A percentile compares a stretch with the other conserved stretches of the same genome.
Conservation (phyloP, 2,113 vertebrate species). For the Alosa alosa region DNA sequence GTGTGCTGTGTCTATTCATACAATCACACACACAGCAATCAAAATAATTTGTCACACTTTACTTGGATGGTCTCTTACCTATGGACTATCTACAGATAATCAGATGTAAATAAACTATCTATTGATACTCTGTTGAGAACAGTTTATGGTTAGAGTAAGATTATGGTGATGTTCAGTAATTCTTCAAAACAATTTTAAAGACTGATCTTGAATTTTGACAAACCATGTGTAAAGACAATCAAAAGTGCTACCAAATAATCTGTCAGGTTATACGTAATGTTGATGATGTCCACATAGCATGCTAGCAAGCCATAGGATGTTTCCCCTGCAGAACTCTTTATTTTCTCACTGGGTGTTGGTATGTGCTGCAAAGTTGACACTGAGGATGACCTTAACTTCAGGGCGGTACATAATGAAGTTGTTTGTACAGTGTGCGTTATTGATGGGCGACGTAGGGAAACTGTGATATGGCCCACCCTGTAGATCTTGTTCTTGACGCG, state of each 20-base stretch:
- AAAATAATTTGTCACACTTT: background rate
- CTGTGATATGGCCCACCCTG: constrained; percentile 74
- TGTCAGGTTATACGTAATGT: background rate
- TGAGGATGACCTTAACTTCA: background rate
- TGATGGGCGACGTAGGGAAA: background rate
- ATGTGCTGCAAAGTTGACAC: background rate
- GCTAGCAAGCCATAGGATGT: background rate
- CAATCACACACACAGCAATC: background rate
- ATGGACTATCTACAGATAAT: no score
- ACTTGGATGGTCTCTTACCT: no score
- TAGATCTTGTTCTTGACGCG: constrained; percentile 90
- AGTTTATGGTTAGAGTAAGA: no score
- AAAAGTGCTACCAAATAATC: no score
- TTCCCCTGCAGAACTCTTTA: background rate
- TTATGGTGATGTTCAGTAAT: no score
- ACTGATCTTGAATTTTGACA: no score
- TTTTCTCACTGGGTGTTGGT: background rate
- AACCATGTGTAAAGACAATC: no score
- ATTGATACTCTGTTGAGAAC: no score
- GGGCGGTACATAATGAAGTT: background rate
- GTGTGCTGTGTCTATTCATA: background rate
- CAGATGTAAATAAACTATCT: no score
- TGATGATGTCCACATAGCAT: background rate
- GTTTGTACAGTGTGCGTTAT: background rate
- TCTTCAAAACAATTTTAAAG: no score